Evolutionary conservation across 30 jellyfish, hydroid and myxozoan species (phyloP), one percentile per base, ranked within the genome.

Genomic region (Sanderia malayensis): DNA sequence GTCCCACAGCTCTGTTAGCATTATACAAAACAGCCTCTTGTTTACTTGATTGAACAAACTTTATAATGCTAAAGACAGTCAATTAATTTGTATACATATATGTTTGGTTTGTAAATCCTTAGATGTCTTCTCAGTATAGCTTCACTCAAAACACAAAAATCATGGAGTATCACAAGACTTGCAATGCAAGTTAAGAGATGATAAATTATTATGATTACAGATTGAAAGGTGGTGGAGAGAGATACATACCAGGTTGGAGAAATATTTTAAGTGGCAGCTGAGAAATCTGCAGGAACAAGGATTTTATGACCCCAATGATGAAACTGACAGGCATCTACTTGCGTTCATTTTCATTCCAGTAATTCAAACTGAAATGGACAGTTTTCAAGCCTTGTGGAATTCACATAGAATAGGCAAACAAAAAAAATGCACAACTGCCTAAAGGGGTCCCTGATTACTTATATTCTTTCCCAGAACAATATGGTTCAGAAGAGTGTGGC

Each of bases 401-500:
- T 8, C 72, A 18, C 84, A 71, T 28, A 24, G 84, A 26, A 58
- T 47, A 17, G 19, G 84, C n/a, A 47, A 71, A 53, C 83, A 71
- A 49, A 47, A n/a, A 53, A 55, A 58, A 71, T 17, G 61, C 84
- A 13, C 58, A 6, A 22, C 32, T 71, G 31, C 74, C 84, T 1
- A 71, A 47, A 23, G 84, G 84, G 19, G 31, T 46, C 18, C 84
- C 84, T 18, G 72, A 47, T 28, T 76, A 71, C 46, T 22, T 71
- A 19, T 71, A 71, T 53, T 4, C 73, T 28, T 71, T 71, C 49
- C 84, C 84, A 15, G 76, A 46, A 46, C 25, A 46, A 21, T 71
- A 53, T 47, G 84, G 84, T 71, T 32, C 73, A 19, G 59, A 71
- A 44, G 84, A 71, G 49, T 71, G 84, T 29, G 84, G 84, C 49